phyloP scores from a whole-genome alignment of 2,888 invertebrate genomes.

The Cancer borealis region DNA sequence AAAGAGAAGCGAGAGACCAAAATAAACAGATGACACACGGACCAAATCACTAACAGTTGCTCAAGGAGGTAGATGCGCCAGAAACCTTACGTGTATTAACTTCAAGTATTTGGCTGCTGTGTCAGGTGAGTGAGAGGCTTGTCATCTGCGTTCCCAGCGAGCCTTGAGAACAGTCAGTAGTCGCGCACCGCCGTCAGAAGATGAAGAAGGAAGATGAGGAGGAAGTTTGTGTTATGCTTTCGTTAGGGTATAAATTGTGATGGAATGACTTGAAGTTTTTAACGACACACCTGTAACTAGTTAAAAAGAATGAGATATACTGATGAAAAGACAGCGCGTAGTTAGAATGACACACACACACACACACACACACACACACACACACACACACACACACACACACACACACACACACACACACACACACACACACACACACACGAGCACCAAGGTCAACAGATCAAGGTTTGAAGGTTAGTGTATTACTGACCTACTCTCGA shows the following conservation, averaged over 20 bases:
- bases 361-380: neutral
- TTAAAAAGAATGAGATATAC: neutral
- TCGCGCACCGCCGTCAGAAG: neutral
- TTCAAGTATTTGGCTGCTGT: neutral
- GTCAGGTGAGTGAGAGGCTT: constrained; percentile 4
- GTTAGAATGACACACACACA: neutral
- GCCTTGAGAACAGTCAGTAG: neutral
- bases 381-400: neutral
- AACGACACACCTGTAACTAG: neutral
- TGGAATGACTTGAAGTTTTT: neutral
- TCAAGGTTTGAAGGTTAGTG: neutral
- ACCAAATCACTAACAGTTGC: constrained; percentile 9
- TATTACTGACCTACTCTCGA: neutral
- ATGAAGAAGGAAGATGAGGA: neutral
- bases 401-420: neutral
- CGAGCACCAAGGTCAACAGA: neutral
- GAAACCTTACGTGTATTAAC: neutral
- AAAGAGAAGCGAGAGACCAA: neutral
- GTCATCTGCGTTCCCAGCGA: neutral
- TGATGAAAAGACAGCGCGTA: neutral
- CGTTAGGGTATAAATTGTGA: neutral
- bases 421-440: constrained; percentile 18
- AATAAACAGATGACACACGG: constrained; percentile 1
- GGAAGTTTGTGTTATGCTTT: neutral
- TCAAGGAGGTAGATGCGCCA: neutral